phyloP scores from a whole-genome alignment of 2,888 invertebrate species.

The Chrysotoxum bicinctum region DNA sequence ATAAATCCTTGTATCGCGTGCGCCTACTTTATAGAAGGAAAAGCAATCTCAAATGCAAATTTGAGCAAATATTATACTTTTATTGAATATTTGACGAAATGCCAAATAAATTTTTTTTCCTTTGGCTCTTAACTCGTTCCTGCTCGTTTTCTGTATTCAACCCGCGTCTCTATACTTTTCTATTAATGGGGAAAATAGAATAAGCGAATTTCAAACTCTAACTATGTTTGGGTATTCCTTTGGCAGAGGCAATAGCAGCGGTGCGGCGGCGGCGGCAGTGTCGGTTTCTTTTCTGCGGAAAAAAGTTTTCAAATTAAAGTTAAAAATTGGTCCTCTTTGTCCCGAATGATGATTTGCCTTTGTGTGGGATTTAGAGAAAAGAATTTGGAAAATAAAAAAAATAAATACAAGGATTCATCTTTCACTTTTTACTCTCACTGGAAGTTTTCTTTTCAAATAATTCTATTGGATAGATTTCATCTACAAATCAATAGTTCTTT shows the following conservation, averaged over 20 bases:
- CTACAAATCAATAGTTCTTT: background rate
- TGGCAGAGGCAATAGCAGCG: background rate
- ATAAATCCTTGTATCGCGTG: conserved; percentile 52
- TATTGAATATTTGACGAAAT: conserved; percentile 66
- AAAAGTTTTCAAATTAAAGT: conserved; percentile 52
- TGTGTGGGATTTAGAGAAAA: background rate
- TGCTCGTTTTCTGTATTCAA: background rate
- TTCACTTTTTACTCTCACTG: background rate
- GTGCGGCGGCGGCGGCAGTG: background rate
- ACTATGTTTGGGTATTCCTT: background rate
- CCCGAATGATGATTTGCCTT: conserved; percentile 18
- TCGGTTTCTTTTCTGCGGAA: background rate
- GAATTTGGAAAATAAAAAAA: background rate
- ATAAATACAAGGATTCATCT: background rate
- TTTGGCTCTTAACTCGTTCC: conserved; percentile 1
- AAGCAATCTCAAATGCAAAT: conserved; percentile 68
- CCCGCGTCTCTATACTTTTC: background rate
- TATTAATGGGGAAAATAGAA: conserved; percentile 34
- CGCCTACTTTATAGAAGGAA: conserved; percentile 27
- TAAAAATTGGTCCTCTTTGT: conserved; percentile 39
- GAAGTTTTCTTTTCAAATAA: background rate
- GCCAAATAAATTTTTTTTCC: conserved; percentile 44
- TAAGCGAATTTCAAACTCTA: conserved; percentile 32
- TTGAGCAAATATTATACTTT: conserved; percentile 59
- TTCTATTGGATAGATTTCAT: background rate